Evolutionary conservation across 2,888 invertebrate genomes (phyloP), one percentile per base, ranked within the genome.

Genomic region (Ectemnius lituratus): DNA sequence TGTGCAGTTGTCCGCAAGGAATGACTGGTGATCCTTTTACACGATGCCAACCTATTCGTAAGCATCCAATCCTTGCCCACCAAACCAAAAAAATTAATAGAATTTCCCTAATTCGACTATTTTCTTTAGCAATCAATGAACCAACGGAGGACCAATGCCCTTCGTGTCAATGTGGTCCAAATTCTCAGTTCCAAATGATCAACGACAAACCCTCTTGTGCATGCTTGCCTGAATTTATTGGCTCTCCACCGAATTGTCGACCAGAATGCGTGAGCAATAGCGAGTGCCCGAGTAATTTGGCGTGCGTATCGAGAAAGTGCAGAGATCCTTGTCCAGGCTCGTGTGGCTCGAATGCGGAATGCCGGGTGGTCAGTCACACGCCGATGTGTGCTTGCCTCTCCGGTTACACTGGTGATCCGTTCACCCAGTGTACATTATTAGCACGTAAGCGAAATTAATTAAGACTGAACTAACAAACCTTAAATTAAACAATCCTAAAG

Each of bases 1-100:
- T 93, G 47, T 94, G 94, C 84, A 91, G 91, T 80, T 97, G 97
- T 87, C 94, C 95, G 70, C 92, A 91, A 70, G 93, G 93, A 67
- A 93, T 93, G 85, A 93, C 94, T 18, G 97, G 97, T 18, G 95
- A 97, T 93, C 96, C 97, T 61, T 96, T 97, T 87, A 92, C 93
- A 8, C 93, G 93, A 86, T 96, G 96, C 88, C 60, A 63, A 49
- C 57, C 62, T 4, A 63, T 49, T 37, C 56, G 69, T 62, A 62
- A 76, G 75, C 37, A 62, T 56, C 27, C 23, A 47, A 93, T 93
- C n/a, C n/a, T 18, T 11, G 1, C 13, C 57, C 37, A 16, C 14
- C 45, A 47, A 60, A 45, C 16, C 37, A 16, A 2, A 2, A 2
- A 47, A 20, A 27, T 27, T 4, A 8, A 20, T 8, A 18, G 14